Conservation (phyloP, 2,888 invertebrate genomes). For the Crossocerus cetratus region DNA sequence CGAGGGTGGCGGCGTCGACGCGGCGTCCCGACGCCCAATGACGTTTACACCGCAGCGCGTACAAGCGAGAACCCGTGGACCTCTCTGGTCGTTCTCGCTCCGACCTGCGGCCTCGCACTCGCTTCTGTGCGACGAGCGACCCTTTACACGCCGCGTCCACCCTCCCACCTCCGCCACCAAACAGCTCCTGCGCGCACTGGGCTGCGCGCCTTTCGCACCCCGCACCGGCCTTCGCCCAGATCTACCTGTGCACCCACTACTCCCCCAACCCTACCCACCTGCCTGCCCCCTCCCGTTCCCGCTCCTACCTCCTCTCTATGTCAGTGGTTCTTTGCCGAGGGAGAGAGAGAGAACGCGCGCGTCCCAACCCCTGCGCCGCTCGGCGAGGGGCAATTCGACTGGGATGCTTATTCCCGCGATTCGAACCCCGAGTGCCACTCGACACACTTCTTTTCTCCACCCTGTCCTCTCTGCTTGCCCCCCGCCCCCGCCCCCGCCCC, state of each 20-base stretch:
- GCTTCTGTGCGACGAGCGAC: conserved; percentile 24
- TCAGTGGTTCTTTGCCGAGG: background rate
- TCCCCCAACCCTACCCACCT: conserved; percentile 15
- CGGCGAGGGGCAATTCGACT: too few relatives aligned
- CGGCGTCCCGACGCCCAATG: conserved; percentile 74
- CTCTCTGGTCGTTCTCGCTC: conserved; percentile 23
- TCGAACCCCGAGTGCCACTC: too few relatives aligned
- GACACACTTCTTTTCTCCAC: too few relatives aligned
- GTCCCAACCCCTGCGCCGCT: too few relatives aligned
- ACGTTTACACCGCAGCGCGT: conserved; percentile 57
- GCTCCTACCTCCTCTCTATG: background rate
- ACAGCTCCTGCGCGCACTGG: conserved; percentile 3
- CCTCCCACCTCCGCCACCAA: background rate
- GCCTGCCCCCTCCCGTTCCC: background rate
- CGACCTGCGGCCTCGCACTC: conserved; percentile 30
- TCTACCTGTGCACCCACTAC: conserved; percentile 9
- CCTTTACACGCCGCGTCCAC: conserved; percentile 7
- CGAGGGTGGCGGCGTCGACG: conserved; percentile 60
- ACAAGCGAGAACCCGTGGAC: conserved; percentile 53
- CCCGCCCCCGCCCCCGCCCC: too few relatives aligned
- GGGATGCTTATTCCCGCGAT: too few relatives aligned
- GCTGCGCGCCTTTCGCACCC: conserved; percentile 1
- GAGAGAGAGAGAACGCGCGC: too few relatives aligned
- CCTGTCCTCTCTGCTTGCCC: too few relatives aligned
- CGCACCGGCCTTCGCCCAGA: conserved; percentile 13